Conservation (phyloP, 2,797 vertebrate genomes). For the Heteromormyrus szaboi region DNA sequence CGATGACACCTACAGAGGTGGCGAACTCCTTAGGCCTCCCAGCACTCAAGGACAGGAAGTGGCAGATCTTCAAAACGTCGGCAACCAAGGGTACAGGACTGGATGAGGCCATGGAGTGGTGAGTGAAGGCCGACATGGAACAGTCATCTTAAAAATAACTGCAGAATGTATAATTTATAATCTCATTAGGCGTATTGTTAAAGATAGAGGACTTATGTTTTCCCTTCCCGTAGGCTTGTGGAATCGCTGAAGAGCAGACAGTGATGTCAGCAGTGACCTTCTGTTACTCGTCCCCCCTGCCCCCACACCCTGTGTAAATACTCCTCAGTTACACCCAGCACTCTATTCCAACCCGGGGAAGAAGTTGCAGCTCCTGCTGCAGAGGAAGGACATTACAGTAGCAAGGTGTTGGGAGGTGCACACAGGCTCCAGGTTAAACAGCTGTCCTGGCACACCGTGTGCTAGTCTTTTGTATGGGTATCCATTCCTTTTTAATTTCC, state of each 20-base stretch:
- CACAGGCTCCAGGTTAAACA: conserved; percentile 10
- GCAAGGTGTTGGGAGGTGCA: not conserved
- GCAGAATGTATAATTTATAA: not conserved
- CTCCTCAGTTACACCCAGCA: conserved; percentile 48
- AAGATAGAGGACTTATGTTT: not conserved
- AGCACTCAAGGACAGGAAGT: conserved; percentile 91
- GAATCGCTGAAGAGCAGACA: conserved; percentile 93
- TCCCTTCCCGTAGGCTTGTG: conserved; percentile 69
- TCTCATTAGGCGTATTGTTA: not conserved
- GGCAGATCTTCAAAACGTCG: conserved; percentile 99
- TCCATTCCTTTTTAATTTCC: conserved; percentile 18
- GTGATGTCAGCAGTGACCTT: conserved; percentile 50
- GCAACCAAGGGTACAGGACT: conserved; percentile 92
- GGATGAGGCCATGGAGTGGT: conserved; percentile 98
- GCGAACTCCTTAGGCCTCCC: conserved; percentile 87
- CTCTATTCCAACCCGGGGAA: conserved; percentile 42
- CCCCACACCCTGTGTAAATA: conserved; percentile 53
- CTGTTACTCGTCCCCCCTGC: not conserved
- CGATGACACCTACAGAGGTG: conserved; percentile 95
- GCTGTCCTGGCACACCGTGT: conserved; percentile 41
- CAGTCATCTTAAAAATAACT: not conserved
- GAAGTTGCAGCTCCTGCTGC: conserved; percentile 39
- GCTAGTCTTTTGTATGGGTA: conserved; percentile 40
- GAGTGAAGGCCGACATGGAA: conserved; percentile 31
- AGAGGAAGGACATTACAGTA: conserved; percentile 2